These are phyloP conservation scores for Sympetrum striolatum DNA, from an alignment of 2,888 invertebrate species.

Conservation along the genomic window DNA sequence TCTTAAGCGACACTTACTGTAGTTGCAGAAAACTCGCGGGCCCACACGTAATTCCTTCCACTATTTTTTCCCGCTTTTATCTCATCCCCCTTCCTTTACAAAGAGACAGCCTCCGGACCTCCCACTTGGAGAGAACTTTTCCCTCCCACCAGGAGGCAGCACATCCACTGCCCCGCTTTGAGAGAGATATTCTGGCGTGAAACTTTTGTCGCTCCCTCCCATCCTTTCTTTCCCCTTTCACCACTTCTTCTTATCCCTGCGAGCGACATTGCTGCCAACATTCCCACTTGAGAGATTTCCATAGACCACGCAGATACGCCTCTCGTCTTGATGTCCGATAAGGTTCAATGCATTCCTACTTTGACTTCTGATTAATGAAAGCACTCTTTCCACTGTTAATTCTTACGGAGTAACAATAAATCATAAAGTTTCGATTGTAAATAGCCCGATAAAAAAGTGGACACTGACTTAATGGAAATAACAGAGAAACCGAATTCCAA, in stretches of 20 bases:
- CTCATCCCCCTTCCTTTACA: not conserved
- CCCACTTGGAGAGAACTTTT: not conserved
- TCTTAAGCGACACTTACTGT: conserved; percentile 18
- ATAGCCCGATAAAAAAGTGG: too few species aligned
- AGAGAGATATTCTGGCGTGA: not conserved
- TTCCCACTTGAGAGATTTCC: not conserved
- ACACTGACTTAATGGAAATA: too few species aligned
- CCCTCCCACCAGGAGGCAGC: not conserved
- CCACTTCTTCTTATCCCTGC: not conserved
- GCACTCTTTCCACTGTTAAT: too few species aligned
- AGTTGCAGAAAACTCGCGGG: not conserved
- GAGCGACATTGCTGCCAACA: not conserved
- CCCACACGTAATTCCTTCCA: conserved; percentile 3
- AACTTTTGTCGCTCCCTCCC: not conserved
- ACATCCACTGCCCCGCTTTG: not conserved
- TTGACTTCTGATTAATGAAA: too few species aligned
- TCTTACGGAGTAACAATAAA: too few species aligned
- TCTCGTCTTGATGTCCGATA: too few species aligned
- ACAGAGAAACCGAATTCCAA: too few species aligned
- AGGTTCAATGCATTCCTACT: too few species aligned
- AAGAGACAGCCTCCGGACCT: not conserved
- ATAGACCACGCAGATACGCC: too few species aligned
- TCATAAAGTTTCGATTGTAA: too few species aligned
- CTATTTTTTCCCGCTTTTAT: not conserved
- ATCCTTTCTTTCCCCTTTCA: not conserved